Conservation (phyloP, 2,888 invertebrate species). For the Caradrina kadenii region DNA sequence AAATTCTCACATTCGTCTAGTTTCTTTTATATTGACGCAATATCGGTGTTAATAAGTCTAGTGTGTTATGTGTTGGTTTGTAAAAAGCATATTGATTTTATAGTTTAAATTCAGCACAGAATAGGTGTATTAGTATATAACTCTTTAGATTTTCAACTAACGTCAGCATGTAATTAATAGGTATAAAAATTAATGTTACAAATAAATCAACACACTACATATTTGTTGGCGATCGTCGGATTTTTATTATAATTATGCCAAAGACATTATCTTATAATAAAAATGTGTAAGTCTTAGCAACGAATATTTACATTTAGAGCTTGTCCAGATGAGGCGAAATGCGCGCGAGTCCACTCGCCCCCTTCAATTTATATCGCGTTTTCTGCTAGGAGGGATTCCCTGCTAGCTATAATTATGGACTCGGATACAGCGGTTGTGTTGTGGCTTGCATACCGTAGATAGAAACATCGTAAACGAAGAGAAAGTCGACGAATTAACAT, state of each 20-base stretch:
- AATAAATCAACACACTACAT: slow-evolving; percentile 27
- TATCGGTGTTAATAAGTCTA: slow-evolving; percentile 4
- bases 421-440: no score
- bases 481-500: no score
- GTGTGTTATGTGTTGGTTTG: slow-evolving; percentile 28
- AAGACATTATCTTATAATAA: slow-evolving; percentile 25
- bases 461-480: no score
- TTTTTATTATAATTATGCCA: slow-evolving; percentile 22
- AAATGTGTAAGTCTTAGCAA: slow-evolving; percentile 18
- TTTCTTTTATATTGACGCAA: slow-evolving; percentile 22
- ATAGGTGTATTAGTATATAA: slow-evolving; percentile 16
- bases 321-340: no score
- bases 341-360: no score
- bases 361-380: no score
- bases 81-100: neutral
- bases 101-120: neutral
- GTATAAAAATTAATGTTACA: slow-evolving; percentile 2
- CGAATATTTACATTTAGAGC: slow-evolving; percentile 1
- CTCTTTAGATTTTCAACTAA: neutral
- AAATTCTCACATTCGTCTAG: slow-evolving; percentile 20
- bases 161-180: neutral
- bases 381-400: no score
- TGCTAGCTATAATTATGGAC: no score
- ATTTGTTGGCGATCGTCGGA: slow-evolving; percentile 2
- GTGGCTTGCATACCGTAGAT: no score